Base-by-base conservation (phyloP, 2,888 invertebrate genomes). In the Caenorhabditis sp. region DNA sequence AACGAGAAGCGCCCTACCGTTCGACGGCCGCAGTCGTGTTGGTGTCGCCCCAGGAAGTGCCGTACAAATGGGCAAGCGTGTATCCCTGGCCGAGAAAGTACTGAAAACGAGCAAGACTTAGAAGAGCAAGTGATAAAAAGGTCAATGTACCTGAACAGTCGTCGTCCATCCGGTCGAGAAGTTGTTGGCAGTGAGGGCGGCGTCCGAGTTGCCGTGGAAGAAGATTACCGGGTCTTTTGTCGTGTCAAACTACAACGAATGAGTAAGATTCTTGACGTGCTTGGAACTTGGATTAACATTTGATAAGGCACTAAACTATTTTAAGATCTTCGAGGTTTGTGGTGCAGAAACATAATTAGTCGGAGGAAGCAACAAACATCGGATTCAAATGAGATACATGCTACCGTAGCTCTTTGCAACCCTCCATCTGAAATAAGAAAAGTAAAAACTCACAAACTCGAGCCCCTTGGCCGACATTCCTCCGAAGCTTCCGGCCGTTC, bases 161-260 rank as follows among this genome's bases (percentile, higher is more conserved):
- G 37, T 53, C 2, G 78, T 71, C 76, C 80, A 84, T 50, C 84
- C 84, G 39, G 82, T 82, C 6, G 83, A 82, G 37, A 74, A 84
- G 26, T 75, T 73, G 50, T 76, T 72, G 26, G 81, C 74, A n/a
- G 56, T 61, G 24, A 84, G 79, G 8, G 83, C 83, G 32, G 82
- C 80, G 48, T 84, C 84, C 11, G 80, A 78, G 43, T 84, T 84
- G 4, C 84, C 84, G 39, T 84, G 84, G 53, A 82, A 74, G 70
- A 83, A 80, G 55, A 83, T 62, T 13, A 83, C 75, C n/a, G 80
- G 81, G 45, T 59, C 56, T 58, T 70, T 68, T 20, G 50, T 24
- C 8, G 75, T 37, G 58, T 66, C 61, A 30, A 53, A 55, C 65
- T 73, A 20, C 26, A 68, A 59, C 13, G 20, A 17, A n/a, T n/a